Base-by-base conservation (phyloP, 1,140 invertebrate species). In the Atta texana region DNA sequence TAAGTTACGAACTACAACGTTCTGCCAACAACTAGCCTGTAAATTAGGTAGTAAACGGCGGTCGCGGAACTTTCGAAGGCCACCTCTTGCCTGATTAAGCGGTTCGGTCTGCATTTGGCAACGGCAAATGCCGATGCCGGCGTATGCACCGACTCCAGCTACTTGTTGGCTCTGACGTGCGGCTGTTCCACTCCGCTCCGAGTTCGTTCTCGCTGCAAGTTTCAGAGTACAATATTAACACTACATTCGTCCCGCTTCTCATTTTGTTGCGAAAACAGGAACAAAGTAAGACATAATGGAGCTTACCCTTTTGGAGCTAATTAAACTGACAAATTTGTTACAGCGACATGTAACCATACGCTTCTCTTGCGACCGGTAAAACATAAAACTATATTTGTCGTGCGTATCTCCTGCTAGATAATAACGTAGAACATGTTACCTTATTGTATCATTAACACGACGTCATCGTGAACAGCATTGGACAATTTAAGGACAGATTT, bases 11-110 rank as follows among this genome's bases (percentile, higher is more conserved):
- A 74, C 59, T 31, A 51, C 55, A 24, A n/a, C 51, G 31, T 69
- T 24, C 10, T 31, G 80, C 53, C 80, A 31, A 12, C 80, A 44
- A 84, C 55, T 14, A 75, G 69, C 55, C 69, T 74, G 80, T 74
- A 84, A 75, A 84, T 84, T 84, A 75, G 80, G 69, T 84, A 66
- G 77, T 69, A 82, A 53, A 82, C 24, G 53, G 80, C 53, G 80
- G 80, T 82, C 68, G 53, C 44, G 55, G 69, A 92, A 89, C 57
- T 72, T 77, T 85, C 57, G 78, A 81, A 61, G 86, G 55, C 77
- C 80, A 85, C 66, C 81, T 87, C 86, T 72, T 80, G 87, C 85
- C 84, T 87, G 87, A 91, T 91, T 91, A 89, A 91, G 88, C 90
- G 74, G 82, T 63, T 75, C 55, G 78, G 63, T 63, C 76, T 90